phyloP scores from a whole-genome alignment of 2,797 vertebrate genomes.

The Nannoperca obscura region DNA sequence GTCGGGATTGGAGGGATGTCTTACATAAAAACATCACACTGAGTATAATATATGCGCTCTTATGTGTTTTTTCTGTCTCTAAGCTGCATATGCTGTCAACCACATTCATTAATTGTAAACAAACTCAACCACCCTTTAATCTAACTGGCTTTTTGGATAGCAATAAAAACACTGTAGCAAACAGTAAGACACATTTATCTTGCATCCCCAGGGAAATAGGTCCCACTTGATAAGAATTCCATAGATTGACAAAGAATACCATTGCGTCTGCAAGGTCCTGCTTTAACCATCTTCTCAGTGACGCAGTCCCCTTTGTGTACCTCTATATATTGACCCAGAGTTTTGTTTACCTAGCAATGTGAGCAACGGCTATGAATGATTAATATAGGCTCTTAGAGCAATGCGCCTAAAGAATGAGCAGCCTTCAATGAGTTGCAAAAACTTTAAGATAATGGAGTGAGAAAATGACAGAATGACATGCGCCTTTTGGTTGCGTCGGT shows the following conservation, averaged over 20 bases:
- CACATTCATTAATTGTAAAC: constrained; percentile 1
- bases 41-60: neutral
- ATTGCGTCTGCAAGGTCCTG: constrained; percentile 19
- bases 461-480: neutral
- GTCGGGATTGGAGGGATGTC: constrained; percentile 31
- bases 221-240: constrained; percentile 60
- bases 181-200: constrained; percentile 38
- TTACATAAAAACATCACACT: constrained; percentile 6
- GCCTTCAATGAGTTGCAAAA: constrained; percentile 10
- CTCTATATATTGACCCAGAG: constrained; percentile 63
- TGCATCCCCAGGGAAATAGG: constrained; percentile 42
- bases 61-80: neutral
- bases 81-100: neutral
- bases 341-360: constrained; percentile 69
- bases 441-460: constrained; percentile 2
- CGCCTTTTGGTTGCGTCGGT: neutral
- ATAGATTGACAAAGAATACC: constrained; percentile 48
- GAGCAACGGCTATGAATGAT: constrained; percentile 64
- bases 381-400: constrained; percentile 33
- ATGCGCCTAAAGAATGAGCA: constrained; percentile 1
- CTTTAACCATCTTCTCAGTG: constrained; percentile 57
- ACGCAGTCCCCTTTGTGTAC: constrained; percentile 49
- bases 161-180: constrained; percentile 25
- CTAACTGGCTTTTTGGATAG: constrained; percentile 17
- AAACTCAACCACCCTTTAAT: neutral